phyloP scores from a whole-genome alignment of 64 coral and sea anemone genomes.

The Cladopsammia gracilis region DNA sequence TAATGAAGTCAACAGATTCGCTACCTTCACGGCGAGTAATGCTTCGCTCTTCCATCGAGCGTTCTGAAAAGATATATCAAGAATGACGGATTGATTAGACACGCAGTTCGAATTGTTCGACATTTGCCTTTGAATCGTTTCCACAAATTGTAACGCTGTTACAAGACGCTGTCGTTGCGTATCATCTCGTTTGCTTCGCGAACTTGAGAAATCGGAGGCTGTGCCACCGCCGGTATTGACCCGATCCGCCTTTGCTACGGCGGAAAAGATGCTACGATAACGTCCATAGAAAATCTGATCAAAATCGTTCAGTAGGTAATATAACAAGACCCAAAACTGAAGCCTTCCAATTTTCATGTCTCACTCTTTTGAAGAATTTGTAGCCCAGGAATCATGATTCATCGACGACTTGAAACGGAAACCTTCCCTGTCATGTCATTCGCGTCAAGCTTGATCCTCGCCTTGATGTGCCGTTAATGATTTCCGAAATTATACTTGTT shows the following conservation, averaged over 20 bases:
- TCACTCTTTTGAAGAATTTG: neutral
- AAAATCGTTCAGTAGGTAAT: neutral
- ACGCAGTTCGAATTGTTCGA: conserved; percentile 15
- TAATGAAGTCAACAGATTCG: conserved; percentile 64
- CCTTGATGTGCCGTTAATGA: no score
- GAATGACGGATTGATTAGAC: conserved; percentile 26
- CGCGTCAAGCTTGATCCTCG: neutral
- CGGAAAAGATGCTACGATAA: neutral
- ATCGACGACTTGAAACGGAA: conserved; percentile 4
- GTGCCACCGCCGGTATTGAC: neutral
- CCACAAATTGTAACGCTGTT: conserved; percentile 39
- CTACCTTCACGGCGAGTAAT: conserved; percentile 44
- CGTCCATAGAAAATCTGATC: neutral
- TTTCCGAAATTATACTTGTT: neutral
- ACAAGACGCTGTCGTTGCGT: neutral
- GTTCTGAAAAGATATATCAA: conserved; percentile 47
- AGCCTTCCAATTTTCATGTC: conserved; percentile 1
- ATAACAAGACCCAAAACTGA: neutral
- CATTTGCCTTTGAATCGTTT: conserved; percentile 54
- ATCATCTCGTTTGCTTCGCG: neutral
- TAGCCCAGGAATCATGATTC: neutral
- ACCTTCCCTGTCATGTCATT: neutral
- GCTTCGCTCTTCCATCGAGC: conserved; percentile 69
- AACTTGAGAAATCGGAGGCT: neutral
- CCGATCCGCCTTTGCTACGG: neutral